Percentiles rank a stretch among this genome's conserved stretches.
Conservation (phyloP, 2,113 vertebrate species). For the Dipodomys spectabilis region DNA sequence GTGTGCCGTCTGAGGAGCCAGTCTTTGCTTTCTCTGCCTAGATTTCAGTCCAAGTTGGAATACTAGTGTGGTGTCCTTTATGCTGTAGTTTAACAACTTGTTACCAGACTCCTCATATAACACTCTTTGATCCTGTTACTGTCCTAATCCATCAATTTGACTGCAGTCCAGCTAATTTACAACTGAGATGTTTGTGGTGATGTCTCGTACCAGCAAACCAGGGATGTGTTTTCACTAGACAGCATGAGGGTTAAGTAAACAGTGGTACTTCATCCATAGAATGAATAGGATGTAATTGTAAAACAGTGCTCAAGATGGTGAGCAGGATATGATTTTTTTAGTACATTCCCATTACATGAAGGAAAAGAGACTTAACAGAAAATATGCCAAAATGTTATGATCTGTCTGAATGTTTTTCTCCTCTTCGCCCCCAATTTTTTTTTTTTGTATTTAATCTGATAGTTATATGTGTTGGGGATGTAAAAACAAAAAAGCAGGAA, state of each 20-base stretch:
- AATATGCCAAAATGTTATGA: background rate
- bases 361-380: background rate
- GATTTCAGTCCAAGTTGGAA: background rate
- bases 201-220: background rate
- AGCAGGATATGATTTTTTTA: background rate
- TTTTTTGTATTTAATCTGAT: background rate
- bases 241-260: background rate
- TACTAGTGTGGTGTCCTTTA: background rate
- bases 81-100: background rate
- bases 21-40: background rate
- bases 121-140: background rate
- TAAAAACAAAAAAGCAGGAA: background rate
- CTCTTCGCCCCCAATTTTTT: background rate
- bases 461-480: background rate
- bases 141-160: background rate
- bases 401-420: background rate
- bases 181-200: background rate
- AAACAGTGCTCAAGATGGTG: background rate
- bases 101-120: background rate
- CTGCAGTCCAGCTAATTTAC: background rate
- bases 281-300: background rate
- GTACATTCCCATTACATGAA: background rate
- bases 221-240: background rate
- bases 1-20: background rate
- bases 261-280: background rate